Conservation (phyloP, 2,888 invertebrate species). For the Machimus rusticus region DNA sequence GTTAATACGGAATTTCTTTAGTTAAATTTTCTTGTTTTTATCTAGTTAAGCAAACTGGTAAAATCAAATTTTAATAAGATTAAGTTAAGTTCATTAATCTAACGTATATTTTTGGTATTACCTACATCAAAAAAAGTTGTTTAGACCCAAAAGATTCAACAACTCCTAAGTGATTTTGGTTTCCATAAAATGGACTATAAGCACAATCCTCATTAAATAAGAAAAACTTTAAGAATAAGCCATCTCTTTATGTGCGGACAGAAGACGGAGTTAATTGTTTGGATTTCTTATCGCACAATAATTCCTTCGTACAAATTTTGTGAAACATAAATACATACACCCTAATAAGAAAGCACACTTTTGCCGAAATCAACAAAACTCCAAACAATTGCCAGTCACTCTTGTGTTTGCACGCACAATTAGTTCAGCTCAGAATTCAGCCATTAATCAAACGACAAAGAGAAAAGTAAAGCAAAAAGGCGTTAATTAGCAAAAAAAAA, state of each 20-base stretch:
- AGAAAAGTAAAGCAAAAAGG: neutral
- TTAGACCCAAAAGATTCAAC: neutral
- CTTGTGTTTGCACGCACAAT: neutral
- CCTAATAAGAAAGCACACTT: neutral
- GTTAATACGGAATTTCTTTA: neutral
- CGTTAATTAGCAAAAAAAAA: neutral
- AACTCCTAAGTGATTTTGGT: neutral
- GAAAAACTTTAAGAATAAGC: neutral
- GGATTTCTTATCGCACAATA: neutral
- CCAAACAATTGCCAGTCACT: neutral
- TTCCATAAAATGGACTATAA: neutral
- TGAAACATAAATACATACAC: neutral
- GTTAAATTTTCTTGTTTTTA: neutral
- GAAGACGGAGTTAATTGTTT: neutral
- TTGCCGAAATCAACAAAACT: neutral
- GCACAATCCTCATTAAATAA: neutral
- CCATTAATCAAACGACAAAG: neutral
- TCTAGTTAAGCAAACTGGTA: neutral
- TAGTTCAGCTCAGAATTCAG: neutral
- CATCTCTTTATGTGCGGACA: neutral
- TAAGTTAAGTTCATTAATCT: neutral
- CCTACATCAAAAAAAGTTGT: neutral
- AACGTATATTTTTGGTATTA: neutral
- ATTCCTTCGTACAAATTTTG: neutral
- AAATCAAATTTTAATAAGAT: neutral